These are phyloP conservation scores for Pardalotus punctatus DNA, from an alignment of 2,113 vertebrate genomes.

Conservation along the genomic window DNA sequence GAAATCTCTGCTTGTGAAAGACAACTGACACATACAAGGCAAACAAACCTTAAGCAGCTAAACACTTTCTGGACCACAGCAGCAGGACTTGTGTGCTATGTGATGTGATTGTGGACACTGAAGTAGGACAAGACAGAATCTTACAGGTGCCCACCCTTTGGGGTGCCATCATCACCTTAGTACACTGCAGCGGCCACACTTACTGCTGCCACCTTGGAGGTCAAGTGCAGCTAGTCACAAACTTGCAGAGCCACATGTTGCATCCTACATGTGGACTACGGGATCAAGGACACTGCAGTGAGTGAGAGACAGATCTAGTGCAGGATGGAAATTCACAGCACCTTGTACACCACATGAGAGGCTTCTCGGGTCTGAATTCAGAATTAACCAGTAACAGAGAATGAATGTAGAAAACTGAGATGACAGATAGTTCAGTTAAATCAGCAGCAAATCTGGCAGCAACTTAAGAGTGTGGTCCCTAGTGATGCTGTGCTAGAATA, in stretches of 20 bases:
- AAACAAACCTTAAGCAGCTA: not conserved
- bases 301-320: not conserved
- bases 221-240: not conserved
- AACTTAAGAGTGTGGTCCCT: not conserved
- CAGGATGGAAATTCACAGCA: not conserved
- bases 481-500: not conserved
- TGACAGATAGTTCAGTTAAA: not conserved
- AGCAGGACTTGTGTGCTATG: not conserved
- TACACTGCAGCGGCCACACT: rapidly evolving
- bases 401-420: not conserved
- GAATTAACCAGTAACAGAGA: not conserved
- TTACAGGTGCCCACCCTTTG: not conserved
- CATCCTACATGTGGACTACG: not conserved
- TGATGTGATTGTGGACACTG: not conserved
- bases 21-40: not conserved
- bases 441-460: not conserved
- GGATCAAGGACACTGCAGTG: too few relatives aligned
- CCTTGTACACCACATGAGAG: not conserved
- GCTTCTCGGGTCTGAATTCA: not conserved
- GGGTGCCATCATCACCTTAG: rapidly evolving
- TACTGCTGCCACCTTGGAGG: not conserved
- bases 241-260: not conserved
- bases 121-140: not conserved
- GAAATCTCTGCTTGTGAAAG: not conserved
- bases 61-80: not conserved